Percentiles rank a stretch among this genome's conserved stretches.
These are phyloP conservation scores for Drosophila virilis DNA, from an alignment of 1,140 invertebrate genomes.

Conservation along the genomic window DNA sequence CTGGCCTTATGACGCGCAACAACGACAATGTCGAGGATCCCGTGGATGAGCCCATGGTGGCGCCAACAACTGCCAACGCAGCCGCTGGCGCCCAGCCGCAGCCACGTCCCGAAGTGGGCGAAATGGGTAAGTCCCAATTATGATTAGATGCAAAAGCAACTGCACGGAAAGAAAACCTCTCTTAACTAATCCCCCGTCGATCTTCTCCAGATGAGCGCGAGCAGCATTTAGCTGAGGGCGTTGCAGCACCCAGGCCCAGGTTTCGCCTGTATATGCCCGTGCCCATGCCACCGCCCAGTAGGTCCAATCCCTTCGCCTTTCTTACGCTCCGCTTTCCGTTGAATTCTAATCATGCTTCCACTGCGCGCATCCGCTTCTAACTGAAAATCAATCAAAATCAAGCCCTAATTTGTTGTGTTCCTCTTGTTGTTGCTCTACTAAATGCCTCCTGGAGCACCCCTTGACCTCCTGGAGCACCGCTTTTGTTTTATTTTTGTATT, in stretches of 20 bases:
- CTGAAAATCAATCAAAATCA: no score
- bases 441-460: no score
- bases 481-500: no score
- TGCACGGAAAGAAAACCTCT: neutral
- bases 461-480: no score
- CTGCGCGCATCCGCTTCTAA: no score
- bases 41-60: constrained; percentile 71
- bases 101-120: constrained; percentile 41
- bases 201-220: constrained; percentile 63
- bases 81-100: constrained; percentile 16
- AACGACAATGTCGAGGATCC: constrained; percentile 62
- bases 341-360: no score
- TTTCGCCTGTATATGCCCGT: constrained; percentile 70
- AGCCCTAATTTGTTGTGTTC: neutral
- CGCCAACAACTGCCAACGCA: constrained; percentile 15
- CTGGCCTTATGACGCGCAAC: constrained; percentile 44
- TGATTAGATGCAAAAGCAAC: neutral
- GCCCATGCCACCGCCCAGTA: constrained; percentile 65
- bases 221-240: constrained; percentile 20
- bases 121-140: constrained; percentile 45
- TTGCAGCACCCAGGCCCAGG: constrained; percentile 43
- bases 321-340: no score
- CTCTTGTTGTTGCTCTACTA: no score
- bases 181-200: constrained; percentile 15
- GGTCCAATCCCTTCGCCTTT: constrained; percentile 11